These are phyloP conservation scores for Lochmaea capreae DNA, from an alignment of 2,888 invertebrate genomes.

Conservation along the genomic window DNA sequence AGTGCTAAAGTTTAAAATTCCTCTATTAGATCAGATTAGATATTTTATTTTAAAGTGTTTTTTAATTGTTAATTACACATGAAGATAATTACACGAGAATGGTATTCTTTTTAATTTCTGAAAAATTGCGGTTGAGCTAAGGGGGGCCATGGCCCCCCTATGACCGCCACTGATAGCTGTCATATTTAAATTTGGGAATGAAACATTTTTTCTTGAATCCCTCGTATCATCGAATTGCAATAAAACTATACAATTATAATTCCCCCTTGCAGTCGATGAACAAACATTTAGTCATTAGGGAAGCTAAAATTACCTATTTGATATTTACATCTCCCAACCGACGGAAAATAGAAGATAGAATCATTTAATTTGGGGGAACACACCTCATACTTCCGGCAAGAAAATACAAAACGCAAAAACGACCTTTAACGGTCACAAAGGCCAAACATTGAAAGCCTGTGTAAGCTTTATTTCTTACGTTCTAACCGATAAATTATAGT, in stretches of 20 bases:
- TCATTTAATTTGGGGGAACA: slow-evolving; percentile 17
- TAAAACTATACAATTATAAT: neutral
- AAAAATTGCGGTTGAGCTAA: too few species aligned
- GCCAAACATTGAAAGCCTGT: slow-evolving; percentile 1
- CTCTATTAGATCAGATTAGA: too few species aligned
- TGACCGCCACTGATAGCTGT: too few species aligned
- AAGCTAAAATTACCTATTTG: slow-evolving; percentile 2
- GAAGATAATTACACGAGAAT: too few species aligned
- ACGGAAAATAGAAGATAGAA: slow-evolving; percentile 3
- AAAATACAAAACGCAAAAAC: slow-evolving; percentile 6
- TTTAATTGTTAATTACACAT: too few species aligned
- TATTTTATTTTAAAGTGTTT: too few species aligned
- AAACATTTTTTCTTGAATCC: too few species aligned
- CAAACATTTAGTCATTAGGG: slow-evolving; percentile 1
- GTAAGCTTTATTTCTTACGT: neutral
- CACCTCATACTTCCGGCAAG: slow-evolving; percentile 14
- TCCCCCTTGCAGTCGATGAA: neutral
- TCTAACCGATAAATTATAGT: neutral
- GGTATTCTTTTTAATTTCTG: too few species aligned
- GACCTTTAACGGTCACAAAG: slow-evolving; percentile 14
- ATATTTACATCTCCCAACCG: neutral
- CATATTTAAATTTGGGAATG: too few species aligned
- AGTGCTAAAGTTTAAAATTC: too few species aligned
- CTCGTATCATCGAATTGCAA: neutral
- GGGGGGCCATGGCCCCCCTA: too few species aligned